A percentile compares a stretch with the other conserved stretches of the same genome.
Conservation (phyloP, 2,113 vertebrate species). For the Mormyrus lacerda region DNA sequence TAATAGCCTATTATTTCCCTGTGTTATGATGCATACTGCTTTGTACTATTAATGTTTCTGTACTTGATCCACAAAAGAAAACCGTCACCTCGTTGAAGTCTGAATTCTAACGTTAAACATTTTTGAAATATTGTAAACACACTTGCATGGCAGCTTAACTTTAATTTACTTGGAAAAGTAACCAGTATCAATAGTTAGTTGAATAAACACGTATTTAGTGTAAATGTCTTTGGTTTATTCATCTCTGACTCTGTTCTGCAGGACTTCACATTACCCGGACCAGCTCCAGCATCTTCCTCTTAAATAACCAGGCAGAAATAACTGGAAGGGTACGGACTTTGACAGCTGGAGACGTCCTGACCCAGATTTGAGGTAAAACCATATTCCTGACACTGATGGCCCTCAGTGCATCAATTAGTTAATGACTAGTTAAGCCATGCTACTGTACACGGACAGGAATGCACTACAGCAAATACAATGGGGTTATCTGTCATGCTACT, state of each 20-base stretch:
- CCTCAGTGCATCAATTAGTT: background rate
- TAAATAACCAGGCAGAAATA: background rate
- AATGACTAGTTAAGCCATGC: background rate
- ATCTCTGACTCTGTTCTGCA: background rate
- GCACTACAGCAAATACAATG: background rate
- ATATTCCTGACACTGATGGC: background rate
- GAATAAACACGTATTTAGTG: background rate
- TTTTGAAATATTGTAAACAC: background rate
- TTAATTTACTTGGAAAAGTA: background rate
- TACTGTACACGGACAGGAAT: background rate
- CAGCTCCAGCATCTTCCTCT: background rate
- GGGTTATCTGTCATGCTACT: background rate
- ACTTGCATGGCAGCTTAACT: background rate
- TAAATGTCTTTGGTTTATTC: background rate
- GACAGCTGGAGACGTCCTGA: background rate
- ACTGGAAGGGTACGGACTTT: constrained; percentile 8
- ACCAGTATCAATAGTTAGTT: background rate
- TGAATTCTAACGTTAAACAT: background rate
- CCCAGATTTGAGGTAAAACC: background rate
- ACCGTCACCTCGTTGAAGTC: background rate
- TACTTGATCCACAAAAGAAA: background rate
- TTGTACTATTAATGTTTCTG: background rate
- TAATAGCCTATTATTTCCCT: background rate
- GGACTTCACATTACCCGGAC: background rate
- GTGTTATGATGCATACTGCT: background rate